Evolutionary conservation across 2,888 invertebrate species (phyloP).

Genomic region (Trachelus iudaicus): DNA sequence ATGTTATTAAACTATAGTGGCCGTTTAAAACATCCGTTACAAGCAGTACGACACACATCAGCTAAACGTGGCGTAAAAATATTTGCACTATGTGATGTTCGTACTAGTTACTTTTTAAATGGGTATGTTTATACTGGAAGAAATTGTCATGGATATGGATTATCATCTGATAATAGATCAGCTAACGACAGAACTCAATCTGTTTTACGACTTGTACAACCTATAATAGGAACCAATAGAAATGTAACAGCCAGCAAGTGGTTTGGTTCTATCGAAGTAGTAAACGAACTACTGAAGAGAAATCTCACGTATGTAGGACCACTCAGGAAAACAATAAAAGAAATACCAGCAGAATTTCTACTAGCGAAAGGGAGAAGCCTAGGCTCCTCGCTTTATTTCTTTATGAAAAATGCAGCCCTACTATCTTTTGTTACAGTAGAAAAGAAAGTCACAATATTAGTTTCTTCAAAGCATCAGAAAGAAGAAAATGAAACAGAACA

Average conservation of each 20-base stretch:
- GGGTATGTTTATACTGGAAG: not conserved
- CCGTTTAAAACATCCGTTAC: not conserved
- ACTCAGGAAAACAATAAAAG: not conserved
- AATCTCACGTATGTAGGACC: not conserved
- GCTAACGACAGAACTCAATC: not conserved
- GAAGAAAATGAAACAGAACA: not conserved
- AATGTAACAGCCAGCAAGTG: constrained; percentile 1
- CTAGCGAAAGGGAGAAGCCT: not conserved
- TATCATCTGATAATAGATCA: not conserved
- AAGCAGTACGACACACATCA: not conserved
- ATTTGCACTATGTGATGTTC: not conserved
- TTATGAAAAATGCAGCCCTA: not conserved
- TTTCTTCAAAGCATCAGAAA: not conserved
- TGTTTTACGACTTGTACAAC: not conserved
- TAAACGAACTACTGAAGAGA: not conserved
- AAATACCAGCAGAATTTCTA: not conserved
- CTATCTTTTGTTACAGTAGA: not conserved
- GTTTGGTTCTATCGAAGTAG: not conserved
- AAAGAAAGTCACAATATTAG: not conserved
- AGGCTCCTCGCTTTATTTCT: not conserved
- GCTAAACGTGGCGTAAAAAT: not conserved
- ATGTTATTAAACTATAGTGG: not conserved
- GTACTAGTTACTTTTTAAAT: not conserved
- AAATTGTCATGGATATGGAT: not conserved
- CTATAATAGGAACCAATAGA: not conserved